These are phyloP conservation scores for Calyptommatus sinebrachiatus DNA, from an alignment of 2,113 vertebrate genomes.

Conservation along the genomic window DNA sequence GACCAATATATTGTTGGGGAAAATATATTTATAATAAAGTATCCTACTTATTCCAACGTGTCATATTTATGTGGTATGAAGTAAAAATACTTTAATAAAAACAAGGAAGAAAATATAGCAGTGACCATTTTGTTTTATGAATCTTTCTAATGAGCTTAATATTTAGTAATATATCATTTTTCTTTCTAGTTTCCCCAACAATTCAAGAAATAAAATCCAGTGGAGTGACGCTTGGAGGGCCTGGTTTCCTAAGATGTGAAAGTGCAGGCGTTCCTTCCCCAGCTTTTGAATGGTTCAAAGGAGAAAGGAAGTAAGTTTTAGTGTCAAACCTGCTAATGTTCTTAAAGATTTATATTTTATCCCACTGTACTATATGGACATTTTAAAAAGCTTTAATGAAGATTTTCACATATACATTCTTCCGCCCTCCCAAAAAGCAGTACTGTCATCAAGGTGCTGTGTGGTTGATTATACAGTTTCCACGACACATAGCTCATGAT, in stretches of 20 bases:
- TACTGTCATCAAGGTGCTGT: not conserved
- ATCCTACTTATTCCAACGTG: not conserved
- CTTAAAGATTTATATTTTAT: not conserved
- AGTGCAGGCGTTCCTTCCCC: conserved; percentile 91
- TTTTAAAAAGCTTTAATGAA: not conserved
- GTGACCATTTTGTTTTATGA: not conserved
- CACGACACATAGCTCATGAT: no score
- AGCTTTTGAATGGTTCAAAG: conserved; percentile 94
- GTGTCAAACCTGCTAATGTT: not conserved
- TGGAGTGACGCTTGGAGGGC: conserved; percentile 84
- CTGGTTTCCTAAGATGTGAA: conserved; percentile 91
- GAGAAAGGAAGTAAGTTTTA: conserved; percentile 91
- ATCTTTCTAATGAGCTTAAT: not conserved
- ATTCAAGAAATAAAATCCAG: conserved; percentile 96
- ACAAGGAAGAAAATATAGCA: not conserved
- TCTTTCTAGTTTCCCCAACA: conserved; percentile 85
- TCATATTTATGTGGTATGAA: not conserved
- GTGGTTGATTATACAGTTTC: not conserved
- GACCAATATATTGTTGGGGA: not conserved
- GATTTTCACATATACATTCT: not conserved
- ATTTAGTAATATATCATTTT: conserved; percentile 34
- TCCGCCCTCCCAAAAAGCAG: not conserved
- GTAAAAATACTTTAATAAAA: not conserved
- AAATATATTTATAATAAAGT: not conserved
- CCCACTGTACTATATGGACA: not conserved